Percentiles rank a stretch among this genome's conserved stretches.
Evolutionary conservation across 1,140 invertebrate genomes (phyloP).

Genomic region (Alviniconcha marisindica): DNA sequence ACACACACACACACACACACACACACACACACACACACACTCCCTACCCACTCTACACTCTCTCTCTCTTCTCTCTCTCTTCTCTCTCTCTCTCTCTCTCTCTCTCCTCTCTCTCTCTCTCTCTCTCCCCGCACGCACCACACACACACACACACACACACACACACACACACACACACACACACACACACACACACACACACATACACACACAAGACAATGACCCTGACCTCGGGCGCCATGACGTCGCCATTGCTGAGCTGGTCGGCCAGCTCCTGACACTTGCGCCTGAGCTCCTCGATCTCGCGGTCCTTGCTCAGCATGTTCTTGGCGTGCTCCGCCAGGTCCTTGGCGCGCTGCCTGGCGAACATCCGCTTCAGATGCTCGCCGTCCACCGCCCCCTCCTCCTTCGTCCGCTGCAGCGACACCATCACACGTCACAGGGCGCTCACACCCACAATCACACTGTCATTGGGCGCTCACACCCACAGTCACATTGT

Average conservation of each 20-base stretch:
- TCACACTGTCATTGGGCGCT: not conserved
- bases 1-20: not conserved
- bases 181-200: not conserved
- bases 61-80: no score
- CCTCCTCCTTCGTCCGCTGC: constrained; percentile 53
- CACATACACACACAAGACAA: not conserved
- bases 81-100: not conserved
- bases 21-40: constrained; percentile 2
- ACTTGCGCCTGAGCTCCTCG: constrained; percentile 74
- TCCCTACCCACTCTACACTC: no score
- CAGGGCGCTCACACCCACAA: not conserved
- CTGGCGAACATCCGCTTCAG: constrained; percentile 75
- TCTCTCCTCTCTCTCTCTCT: no score
- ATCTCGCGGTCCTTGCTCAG: constrained; percentile 75
- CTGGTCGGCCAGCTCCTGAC: constrained; percentile 73
- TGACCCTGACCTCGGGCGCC: constrained; percentile 59
- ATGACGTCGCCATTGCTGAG: constrained; percentile 66
- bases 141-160: not conserved
- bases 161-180: not conserved
- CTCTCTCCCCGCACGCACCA: not conserved
- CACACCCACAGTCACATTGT: not conserved
- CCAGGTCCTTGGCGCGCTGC: constrained; percentile 72
- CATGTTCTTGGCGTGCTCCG: constrained; percentile 72
- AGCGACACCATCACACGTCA: constrained; percentile 24
- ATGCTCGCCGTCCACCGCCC: constrained; percentile 69